A percentile compares a stretch with the other conserved stretches of the same genome.
These are phyloP conservation scores for Drymonia ruficornis DNA, from an alignment of 2,888 invertebrate species.

Conservation along the genomic window DNA sequence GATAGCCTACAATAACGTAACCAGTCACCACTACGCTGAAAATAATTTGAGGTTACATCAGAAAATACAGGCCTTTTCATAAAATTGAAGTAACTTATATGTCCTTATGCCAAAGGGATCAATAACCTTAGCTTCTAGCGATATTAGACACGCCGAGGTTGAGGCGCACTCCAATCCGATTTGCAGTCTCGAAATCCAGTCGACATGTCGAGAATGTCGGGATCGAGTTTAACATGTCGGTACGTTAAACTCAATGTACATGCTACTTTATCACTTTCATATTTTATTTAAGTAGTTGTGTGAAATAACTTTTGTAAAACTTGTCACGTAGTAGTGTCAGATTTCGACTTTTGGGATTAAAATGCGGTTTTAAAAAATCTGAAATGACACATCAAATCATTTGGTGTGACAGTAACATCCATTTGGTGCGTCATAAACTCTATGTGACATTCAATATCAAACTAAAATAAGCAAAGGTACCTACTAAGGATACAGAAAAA, in stretches of 20 bases:
- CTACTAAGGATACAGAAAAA: too few species aligned
- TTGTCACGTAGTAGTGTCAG: neutral
- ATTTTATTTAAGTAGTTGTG: conserved; percentile 10
- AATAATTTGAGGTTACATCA: neutral
- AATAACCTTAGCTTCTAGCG: conserved; percentile 14
- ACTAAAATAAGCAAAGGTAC: too few species aligned
- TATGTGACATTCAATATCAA: too few species aligned
- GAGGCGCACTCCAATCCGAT: conserved; percentile 28
- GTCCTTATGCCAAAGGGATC: conserved; percentile 1
- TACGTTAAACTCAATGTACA: conserved; percentile 17
- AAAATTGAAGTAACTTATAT: neutral
- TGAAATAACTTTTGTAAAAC: neutral
- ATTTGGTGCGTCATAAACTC: too few species aligned
- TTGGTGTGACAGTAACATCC: too few species aligned
- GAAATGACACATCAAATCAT: too few species aligned
- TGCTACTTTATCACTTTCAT: conserved; percentile 11
- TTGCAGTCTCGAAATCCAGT: conserved; percentile 25
- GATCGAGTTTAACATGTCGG: conserved; percentile 6
- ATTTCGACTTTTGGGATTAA: neutral
- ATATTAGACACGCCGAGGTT: conserved; percentile 12
- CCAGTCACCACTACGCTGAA: too few species aligned
- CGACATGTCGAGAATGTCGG: conserved; percentile 14
- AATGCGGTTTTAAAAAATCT: neutral
- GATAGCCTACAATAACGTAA: too few species aligned
- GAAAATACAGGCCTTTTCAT: neutral